These are phyloP conservation scores for Eudasyphora cyanicolor DNA, from an alignment of 2,888 invertebrate genomes.

Conservation along the genomic window DNA sequence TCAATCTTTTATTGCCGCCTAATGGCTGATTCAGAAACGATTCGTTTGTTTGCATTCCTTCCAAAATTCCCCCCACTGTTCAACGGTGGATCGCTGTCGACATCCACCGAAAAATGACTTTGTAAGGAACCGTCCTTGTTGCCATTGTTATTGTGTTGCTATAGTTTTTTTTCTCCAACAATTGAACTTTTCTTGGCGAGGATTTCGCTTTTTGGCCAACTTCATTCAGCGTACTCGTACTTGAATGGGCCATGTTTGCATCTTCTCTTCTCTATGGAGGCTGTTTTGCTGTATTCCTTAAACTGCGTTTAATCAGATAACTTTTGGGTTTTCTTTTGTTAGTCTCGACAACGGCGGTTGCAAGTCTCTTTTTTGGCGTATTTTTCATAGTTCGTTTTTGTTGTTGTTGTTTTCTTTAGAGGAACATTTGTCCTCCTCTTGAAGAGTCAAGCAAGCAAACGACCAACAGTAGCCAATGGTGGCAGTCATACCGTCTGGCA, in stretches of 20 bases:
- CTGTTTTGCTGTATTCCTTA: constrained; percentile 66
- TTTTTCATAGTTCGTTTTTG: constrained; percentile 46
- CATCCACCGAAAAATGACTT: constrained; percentile 46
- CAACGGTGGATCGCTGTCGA: no score
- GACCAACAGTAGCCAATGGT: constrained; percentile 62
- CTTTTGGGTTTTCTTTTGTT: constrained; percentile 62
- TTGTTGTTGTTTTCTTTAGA: no score
- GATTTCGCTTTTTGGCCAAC: constrained; percentile 25
- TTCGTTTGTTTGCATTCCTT: no score
- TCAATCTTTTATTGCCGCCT: no score
- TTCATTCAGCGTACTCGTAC: constrained; percentile 35
- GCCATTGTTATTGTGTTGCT: constrained; percentile 61
- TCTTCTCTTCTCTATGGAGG: constrained; percentile 26
- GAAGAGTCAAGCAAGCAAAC: neutral
- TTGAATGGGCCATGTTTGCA: constrained; percentile 49
- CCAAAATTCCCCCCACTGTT: no score
- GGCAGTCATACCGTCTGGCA: constrained; percentile 65
- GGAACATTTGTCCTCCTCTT: constrained; percentile 60
- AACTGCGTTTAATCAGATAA: constrained; percentile 71
- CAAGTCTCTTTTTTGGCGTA: constrained; percentile 29
- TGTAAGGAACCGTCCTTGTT: constrained; percentile 64
- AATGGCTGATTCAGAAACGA: no score
- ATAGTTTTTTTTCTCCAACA: constrained; percentile 40
- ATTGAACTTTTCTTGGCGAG: constrained; percentile 35
- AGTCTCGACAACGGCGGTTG: constrained; percentile 6